Conservation (phyloP, 1,140 invertebrate species). For the Brachionus koreanus region DNA sequence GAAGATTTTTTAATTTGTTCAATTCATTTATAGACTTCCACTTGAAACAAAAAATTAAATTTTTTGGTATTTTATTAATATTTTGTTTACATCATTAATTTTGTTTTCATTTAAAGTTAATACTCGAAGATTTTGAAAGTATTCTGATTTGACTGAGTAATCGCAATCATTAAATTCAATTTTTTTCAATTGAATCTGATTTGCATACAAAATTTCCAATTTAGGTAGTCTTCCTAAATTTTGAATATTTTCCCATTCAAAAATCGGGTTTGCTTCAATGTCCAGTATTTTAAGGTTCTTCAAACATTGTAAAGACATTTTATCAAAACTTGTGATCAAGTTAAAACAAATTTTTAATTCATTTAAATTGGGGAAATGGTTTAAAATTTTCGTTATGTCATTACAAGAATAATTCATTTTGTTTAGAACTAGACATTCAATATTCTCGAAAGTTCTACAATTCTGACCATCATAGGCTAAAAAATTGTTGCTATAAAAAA, state of each 20-base stretch:
- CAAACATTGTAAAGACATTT: slow-evolving; percentile 51
- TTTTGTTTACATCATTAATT: slow-evolving; percentile 60
- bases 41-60: slow-evolving; percentile 59
- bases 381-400: slow-evolving; percentile 63
- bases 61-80: slow-evolving; percentile 45
- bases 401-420: slow-evolving; percentile 71
- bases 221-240: slow-evolving; percentile 65
- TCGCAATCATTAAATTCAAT: slow-evolving; percentile 57
- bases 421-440: slow-evolving; percentile 68
- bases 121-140: slow-evolving; percentile 60
- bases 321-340: slow-evolving; percentile 57
- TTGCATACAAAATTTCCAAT: slow-evolving; percentile 48
- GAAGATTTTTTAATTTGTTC: slow-evolving; percentile 70
- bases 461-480: slow-evolving; percentile 62
- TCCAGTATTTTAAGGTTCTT: slow-evolving; percentile 62
- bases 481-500: slow-evolving; percentile 47
- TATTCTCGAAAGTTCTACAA: slow-evolving; percentile 62
- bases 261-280: slow-evolving; percentile 73
- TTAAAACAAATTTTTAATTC: slow-evolving; percentile 66
- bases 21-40: slow-evolving; percentile 76
- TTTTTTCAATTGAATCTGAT: slow-evolving; percentile 48
- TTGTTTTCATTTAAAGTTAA: slow-evolving; percentile 62
- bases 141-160: slow-evolving; percentile 56
- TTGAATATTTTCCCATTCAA: slow-evolving; percentile 70
- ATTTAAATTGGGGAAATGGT: slow-evolving; percentile 70